Percentiles rank a stretch among this genome's conserved stretches.
These are phyloP conservation scores for Coelogynopora nodosa DNA, from an alignment of 2,888 invertebrate species.

Conservation along the genomic window DNA sequence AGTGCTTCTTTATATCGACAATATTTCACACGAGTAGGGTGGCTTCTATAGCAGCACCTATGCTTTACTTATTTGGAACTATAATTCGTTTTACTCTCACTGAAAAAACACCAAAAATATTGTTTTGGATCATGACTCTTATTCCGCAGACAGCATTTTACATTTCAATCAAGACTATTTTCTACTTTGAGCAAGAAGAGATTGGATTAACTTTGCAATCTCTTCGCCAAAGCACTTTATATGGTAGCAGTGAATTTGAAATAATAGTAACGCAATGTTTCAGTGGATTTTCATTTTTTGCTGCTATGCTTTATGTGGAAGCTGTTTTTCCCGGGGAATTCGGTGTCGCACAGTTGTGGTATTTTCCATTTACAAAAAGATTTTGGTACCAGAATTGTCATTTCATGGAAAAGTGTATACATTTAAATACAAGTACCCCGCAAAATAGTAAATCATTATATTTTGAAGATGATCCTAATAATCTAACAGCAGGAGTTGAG, in stretches of 20 bases:
- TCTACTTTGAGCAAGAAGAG: not conserved
- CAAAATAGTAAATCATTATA: no score
- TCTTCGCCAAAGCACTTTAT: not conserved
- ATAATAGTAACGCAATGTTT: not conserved
- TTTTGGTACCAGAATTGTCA: not conserved
- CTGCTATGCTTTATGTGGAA: constrained; percentile 43
- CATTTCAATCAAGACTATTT: not conserved
- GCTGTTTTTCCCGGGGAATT: constrained; percentile 47
- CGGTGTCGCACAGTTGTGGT: constrained; percentile 45
- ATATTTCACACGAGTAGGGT: not conserved
- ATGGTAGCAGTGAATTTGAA: not conserved
- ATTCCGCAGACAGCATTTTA: not conserved
- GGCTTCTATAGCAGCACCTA: not conserved
- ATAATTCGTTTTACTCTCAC: not conserved
- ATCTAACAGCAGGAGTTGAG: constrained; percentile 69
- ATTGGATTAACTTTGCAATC: not conserved
- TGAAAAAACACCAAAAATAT: not conserved
- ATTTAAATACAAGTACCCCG: not conserved
- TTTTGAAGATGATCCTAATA: constrained; percentile 63
- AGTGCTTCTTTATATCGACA: not conserved
- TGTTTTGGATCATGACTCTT: not conserved
- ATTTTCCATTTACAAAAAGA: constrained; percentile 27
- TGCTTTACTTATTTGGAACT: not conserved
- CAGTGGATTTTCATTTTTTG: constrained; percentile 37
- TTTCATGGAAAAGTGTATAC: no score